Evolutionary conservation across 2,113 vertebrate genomes (phyloP).

Genomic region (Lophotis ruficrista): DNA sequence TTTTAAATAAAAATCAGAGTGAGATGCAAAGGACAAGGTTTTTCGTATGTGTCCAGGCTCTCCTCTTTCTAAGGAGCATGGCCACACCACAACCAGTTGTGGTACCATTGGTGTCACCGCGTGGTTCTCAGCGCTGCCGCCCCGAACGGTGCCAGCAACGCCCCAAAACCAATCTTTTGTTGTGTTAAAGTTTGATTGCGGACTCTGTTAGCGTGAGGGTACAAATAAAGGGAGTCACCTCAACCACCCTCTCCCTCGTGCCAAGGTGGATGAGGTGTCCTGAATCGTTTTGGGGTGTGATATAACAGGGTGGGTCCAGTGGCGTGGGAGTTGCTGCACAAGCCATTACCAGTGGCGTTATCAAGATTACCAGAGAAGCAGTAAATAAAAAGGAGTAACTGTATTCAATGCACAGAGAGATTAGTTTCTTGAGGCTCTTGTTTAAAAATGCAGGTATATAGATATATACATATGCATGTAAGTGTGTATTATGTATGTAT

Average conservation of each 20-base stretch:
- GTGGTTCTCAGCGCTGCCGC: neutral
- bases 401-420: neutral
- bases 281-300: neutral
- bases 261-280: neutral
- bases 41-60: neutral
- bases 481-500: accelerated
- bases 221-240: neutral
- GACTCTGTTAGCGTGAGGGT: neutral
- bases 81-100: neutral
- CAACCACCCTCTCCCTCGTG: accelerated
- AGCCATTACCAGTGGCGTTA: neutral
- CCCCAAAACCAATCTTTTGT: neutral
- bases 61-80: too few relatives aligned
- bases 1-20: neutral
- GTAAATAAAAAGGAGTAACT: neutral
- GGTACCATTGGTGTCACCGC: accelerated
- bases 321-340: neutral
- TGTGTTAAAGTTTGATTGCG: neutral
- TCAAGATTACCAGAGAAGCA: neutral
- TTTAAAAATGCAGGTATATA: neutral
- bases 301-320: neutral
- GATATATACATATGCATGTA: neutral
- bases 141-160: neutral
- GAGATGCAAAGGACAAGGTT: neutral
- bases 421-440: neutral